Evolutionary conservation across 2,888 invertebrate genomes (phyloP).

Genomic region (Orthonychiurus folsomi): DNA sequence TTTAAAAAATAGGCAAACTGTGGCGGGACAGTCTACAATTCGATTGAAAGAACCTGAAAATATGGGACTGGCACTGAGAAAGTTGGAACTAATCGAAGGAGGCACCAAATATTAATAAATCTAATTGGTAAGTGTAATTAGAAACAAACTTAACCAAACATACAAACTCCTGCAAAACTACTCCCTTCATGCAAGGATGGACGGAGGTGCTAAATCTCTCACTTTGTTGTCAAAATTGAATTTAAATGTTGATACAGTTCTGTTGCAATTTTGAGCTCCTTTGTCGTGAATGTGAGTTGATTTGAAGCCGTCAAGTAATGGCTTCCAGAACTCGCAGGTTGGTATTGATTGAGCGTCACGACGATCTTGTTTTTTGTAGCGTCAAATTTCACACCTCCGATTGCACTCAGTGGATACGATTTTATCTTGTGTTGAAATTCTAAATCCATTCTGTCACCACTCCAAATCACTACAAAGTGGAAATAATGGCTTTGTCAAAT

Average conservation of each 20-base stretch:
- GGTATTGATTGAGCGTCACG: conserved; percentile 20
- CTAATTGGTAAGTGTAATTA: too few species aligned
- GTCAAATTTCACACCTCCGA: conserved; percentile 35
- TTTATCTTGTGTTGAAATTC: conserved; percentile 39
- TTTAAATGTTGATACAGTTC: conserved; percentile 37
- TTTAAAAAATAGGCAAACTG: too few species aligned
- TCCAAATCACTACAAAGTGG: conserved; percentile 31
- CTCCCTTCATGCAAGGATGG: too few species aligned
- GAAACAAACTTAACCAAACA: too few species aligned
- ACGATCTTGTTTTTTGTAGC: conserved; percentile 36
- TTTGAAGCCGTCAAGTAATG: conserved; percentile 33
- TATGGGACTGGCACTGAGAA: too few species aligned
- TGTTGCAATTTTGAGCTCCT: conserved; percentile 30
- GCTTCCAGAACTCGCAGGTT: conserved; percentile 19
- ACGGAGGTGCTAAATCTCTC: too few species aligned
- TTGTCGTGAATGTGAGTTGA: conserved; percentile 32
- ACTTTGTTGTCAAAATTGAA: conserved; percentile 22
- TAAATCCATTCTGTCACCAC: conserved; percentile 38
- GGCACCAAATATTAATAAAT: too few species aligned
- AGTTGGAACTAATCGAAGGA: too few species aligned
- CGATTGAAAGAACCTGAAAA: too few species aligned
- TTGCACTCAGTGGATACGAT: conserved; percentile 32
- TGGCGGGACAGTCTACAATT: too few species aligned
- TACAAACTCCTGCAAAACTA: too few species aligned
- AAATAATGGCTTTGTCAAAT: not conserved